phyloP scores from a whole-genome alignment of 2,113 vertebrate species.

The Burhinus bistriatus region DNA sequence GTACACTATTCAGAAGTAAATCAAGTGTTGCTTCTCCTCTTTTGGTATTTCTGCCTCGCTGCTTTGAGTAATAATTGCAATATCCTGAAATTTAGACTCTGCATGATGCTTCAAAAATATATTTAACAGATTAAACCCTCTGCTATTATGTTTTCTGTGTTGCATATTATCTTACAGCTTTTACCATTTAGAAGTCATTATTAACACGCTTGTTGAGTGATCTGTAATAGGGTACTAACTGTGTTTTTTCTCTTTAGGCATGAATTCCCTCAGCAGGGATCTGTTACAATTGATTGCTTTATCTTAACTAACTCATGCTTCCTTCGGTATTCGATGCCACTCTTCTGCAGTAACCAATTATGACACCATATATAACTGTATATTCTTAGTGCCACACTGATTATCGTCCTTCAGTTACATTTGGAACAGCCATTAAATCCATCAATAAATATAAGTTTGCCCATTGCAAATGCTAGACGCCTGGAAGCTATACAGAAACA shows the following conservation, averaged over 20 bases:
- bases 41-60: neutral
- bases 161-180: neutral
- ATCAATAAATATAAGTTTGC: fast-evolving
- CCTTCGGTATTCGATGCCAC: fast-evolving
- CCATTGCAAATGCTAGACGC: fast-evolving
- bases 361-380: fast-evolving
- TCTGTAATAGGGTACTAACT: neutral
- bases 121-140: neutral
- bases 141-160: neutral
- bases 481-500: fast-evolving
- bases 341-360: neutral
- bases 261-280: neutral
- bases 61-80: neutral
- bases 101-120: neutral
- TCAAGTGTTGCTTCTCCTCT: neutral
- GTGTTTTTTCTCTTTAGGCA: neutral
- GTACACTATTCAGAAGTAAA: neutral
- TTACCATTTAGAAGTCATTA: neutral
- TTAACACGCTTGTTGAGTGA: neutral
- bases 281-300: neutral
- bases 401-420: fast-evolving
- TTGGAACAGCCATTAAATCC: neutral
- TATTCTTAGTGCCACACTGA: fast-evolving
- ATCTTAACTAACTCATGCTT: neutral
- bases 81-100: neutral